Evolutionary conservation across 2,113 vertebrate genomes (phyloP).

Genomic region (Ondatra zibethicus): DNA sequence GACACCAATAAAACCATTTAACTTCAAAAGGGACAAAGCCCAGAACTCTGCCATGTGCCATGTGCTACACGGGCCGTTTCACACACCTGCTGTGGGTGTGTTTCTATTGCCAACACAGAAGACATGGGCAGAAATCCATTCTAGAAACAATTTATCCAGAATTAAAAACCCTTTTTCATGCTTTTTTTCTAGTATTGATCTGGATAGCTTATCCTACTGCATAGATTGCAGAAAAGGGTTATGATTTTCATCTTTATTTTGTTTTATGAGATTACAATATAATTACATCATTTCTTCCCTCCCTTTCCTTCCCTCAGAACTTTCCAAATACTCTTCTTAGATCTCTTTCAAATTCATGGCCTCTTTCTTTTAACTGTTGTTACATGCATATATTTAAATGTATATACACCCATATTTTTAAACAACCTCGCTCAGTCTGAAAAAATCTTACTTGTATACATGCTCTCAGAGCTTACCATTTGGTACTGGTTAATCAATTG

Average conservation of each 20-base stretch:
- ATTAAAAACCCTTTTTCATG: conserved; percentile 38
- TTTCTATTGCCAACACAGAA: conserved; percentile 53
- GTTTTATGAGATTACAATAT: neutral
- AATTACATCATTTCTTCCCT: neutral
- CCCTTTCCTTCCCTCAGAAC: neutral
- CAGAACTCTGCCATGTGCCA: conserved; percentile 57
- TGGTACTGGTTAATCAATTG: neutral
- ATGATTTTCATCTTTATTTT: neutral
- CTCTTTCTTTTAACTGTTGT: neutral
- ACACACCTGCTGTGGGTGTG: conserved; percentile 81
- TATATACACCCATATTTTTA: too few relatives aligned
- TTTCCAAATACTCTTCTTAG: neutral
- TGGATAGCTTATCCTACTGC: neutral
- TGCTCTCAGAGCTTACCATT: neutral
- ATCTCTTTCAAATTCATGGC: neutral
- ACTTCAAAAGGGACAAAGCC: conserved; percentile 75
- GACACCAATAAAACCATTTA: conserved; percentile 78
- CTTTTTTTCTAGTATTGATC: neutral
- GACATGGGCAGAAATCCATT: conserved; percentile 34
- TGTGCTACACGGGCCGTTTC: conserved; percentile 66
- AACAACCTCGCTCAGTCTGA: neutral
- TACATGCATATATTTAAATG: neutral
- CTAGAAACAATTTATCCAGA: conserved; percentile 4
- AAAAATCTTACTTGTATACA: neutral
- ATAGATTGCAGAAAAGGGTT: conserved; percentile 6